Evolutionary conservation across 2,113 vertebrate species (phyloP), one percentile per base, ranked within the genome.

Genomic region (Stegostoma tigrinum): DNA sequence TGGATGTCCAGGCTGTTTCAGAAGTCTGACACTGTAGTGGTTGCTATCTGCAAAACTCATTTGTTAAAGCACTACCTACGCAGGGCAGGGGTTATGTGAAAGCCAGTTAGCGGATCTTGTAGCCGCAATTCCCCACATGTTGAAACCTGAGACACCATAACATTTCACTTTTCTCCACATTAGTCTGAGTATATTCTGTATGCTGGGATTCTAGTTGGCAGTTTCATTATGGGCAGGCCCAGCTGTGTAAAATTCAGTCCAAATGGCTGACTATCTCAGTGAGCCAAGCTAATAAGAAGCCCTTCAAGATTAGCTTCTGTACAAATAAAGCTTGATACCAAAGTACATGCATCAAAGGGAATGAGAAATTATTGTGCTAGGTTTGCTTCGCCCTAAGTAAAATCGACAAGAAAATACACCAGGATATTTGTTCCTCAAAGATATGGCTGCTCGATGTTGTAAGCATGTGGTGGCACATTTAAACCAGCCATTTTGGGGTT

Each of bases 1-100:
- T 66, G 90, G 90, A 42, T 94, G 90, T 38, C n/a, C 90, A 94
- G n/a, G 19, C 23, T 67, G 90, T 68, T 67, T 94, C 52, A 94
- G 38, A 94, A 67, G n/a, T 23, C 90, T 94, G 61, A 68, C 27
- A 94, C 17, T 38, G 30, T 66, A 21, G 6, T 67, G 21, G 64
- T 42, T 68, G n/a, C 64, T 67, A 52, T 94, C 90, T 94, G 90
- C 64, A 94, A 42, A 94, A 94, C 90, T 94, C 90, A 94, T 94
- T 94, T 42, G n/a, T 68, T 34, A 8, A 45, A 64, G 15, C 17
- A 2, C 61, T 94, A 42, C 64, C n/a, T 24, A 5, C n/a, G 23
- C 90, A 68, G 2, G 90, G 19, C 61, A 94, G 66, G 72, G 91
- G 64, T 34, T 21, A 48, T 48, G 89, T 94, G 61, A 38, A 90